These are phyloP conservation scores for Copidosoma floridanum DNA, from an alignment of 1,140 invertebrate genomes.

Conservation along the genomic window DNA sequence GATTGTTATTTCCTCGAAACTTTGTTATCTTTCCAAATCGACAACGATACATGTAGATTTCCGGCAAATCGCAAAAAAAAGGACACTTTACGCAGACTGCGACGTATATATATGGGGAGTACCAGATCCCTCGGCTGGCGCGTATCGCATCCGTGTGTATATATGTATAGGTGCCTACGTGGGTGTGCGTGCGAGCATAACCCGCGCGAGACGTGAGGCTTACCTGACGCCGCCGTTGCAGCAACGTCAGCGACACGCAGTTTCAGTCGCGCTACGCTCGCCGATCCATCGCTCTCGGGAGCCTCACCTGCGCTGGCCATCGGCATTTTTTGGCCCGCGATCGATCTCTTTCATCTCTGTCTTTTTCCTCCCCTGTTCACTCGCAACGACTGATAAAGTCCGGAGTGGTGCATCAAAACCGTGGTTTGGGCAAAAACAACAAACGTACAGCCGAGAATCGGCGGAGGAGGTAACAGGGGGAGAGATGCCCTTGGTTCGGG, in stretches of 20 bases:
- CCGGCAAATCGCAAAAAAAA: too few species aligned
- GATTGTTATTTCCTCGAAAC: too few species aligned
- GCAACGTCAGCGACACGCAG: conserved; percentile 44
- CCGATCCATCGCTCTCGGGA: background rate
- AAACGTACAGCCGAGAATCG: background rate
- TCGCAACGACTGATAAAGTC: background rate
- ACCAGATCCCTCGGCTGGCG: too few species aligned
- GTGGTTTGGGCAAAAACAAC: background rate
- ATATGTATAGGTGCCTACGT: conserved; percentile 35
- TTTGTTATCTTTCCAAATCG: too few species aligned
- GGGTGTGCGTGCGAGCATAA: conserved; percentile 39
- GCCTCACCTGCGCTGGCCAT: too few species aligned
- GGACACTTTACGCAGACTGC: too few species aligned
- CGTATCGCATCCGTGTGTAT: too few species aligned
- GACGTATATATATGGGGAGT: too few species aligned
- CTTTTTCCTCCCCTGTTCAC: background rate
- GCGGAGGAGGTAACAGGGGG: too few species aligned
- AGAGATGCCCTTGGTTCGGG: too few species aligned
- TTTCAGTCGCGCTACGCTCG: conserved; percentile 46
- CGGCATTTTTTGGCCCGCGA: background rate
- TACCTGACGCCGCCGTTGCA: conserved; percentile 51
- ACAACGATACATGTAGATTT: too few species aligned
- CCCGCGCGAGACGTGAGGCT: conserved; percentile 36
- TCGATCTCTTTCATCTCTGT: background rate
- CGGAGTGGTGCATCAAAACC: too few species aligned